A percentile compares a stretch with the other conserved stretches of the same genome.
Conservation (phyloP, 2,113 vertebrate genomes). For the Syrrhaptes paradoxus region DNA sequence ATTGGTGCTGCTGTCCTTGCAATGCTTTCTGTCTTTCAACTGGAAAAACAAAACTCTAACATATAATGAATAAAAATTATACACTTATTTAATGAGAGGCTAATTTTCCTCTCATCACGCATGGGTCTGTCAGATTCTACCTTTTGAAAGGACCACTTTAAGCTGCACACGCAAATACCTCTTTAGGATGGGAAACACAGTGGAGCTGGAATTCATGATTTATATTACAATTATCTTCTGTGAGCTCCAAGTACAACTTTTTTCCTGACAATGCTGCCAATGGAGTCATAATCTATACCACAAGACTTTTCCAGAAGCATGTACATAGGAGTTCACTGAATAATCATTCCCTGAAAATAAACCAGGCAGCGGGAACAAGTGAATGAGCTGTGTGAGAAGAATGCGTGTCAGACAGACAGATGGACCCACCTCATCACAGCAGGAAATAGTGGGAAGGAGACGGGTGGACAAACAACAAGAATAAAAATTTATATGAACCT, state of each 20-base stretch:
- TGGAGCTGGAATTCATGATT: slow-evolving; percentile 16
- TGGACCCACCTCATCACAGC: background rate
- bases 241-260: slow-evolving; percentile 21
- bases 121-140: background rate
- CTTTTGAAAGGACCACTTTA: background rate
- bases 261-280: slow-evolving; percentile 39
- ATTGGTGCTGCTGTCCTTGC: background rate
- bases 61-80: background rate
- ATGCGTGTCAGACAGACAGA: background rate
- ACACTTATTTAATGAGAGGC: background rate
- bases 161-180: background rate
- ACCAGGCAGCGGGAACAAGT: slow-evolving; percentile 20
- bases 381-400: slow-evolving; percentile 44
- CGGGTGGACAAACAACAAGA: background rate
- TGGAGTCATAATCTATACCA: slow-evolving; percentile 38
- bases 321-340: slow-evolving; percentile 36
- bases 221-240: slow-evolving; percentile 24
- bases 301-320: slow-evolving; percentile 57
- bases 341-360: slow-evolving; percentile 48
- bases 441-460: slow-evolving; percentile 57
- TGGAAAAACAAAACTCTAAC: background rate
- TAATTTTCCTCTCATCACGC: slow-evolving; percentile 1
- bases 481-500: background rate
- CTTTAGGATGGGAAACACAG: background rate
- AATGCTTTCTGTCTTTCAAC: background rate